A percentile compares a stretch with the other conserved stretches of the same genome.
phyloP scores from a whole-genome alignment of 2,113 vertebrate species.

The Telmatochromis bifrenatus region DNA sequence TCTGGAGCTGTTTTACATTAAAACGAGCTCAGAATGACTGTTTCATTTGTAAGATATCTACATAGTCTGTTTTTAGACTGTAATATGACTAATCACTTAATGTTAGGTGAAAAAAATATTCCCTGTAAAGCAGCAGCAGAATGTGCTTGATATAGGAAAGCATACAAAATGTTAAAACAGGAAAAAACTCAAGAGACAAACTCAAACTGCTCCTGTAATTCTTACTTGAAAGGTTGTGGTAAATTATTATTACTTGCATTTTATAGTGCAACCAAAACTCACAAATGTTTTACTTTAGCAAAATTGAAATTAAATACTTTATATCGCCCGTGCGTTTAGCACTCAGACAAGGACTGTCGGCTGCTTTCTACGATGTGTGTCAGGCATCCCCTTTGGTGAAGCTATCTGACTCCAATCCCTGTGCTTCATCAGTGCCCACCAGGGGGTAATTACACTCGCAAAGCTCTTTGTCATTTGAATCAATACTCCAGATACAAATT shows the following conservation, averaged over 20 bases:
- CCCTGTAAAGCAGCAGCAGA: neutral
- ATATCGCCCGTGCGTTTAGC: fast-evolving
- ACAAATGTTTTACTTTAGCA: neutral
- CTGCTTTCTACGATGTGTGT: neutral
- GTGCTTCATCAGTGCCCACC: neutral
- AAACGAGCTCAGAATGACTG: neutral
- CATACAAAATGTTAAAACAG: neutral
- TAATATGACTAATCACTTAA: neutral
- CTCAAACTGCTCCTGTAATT: neutral
- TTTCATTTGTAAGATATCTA: neutral
- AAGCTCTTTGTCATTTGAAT: neutral
- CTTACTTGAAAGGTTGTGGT: neutral
- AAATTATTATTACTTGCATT: neutral
- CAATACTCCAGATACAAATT: fast-evolving
- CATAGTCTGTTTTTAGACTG: neutral
- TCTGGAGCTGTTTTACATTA: neutral
- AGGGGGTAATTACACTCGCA: neutral
- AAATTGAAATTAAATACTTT: neutral
- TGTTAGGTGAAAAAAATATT: neutral
- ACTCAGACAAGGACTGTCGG: neutral
- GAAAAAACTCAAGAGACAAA: neutral
- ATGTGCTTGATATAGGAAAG: neutral
- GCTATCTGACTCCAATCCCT: neutral
- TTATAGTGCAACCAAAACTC: neutral
- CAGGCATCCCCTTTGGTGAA: neutral